Conservation (phyloP, 2,113 vertebrate species). For the Tupaia chinensis region DNA sequence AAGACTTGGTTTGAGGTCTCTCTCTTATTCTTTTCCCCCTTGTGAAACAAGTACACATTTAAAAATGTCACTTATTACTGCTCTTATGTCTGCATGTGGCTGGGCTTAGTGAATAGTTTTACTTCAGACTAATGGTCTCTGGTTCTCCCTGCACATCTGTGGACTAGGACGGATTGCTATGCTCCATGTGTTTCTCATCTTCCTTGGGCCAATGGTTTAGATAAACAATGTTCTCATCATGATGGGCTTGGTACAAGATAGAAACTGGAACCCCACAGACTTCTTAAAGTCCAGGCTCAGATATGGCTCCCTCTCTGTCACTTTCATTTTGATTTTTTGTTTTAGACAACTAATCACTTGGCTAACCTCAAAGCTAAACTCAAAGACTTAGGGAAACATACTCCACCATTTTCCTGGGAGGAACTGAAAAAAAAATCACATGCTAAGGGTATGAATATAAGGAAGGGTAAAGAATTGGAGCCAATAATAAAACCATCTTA, state of each 20-base stretch:
- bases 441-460: background rate
- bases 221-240: background rate
- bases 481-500: background rate
- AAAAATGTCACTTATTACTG: too few relatives aligned
- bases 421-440: background rate
- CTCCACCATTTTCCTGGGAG: background rate
- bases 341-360: background rate
- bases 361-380: background rate
- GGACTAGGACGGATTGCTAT: background rate
- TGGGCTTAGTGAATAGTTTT: background rate
- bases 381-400: background rate
- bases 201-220: background rate
- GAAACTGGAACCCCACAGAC: background rate
- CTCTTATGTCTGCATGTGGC: background rate
- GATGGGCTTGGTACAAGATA: background rate
- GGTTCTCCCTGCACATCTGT: background rate
- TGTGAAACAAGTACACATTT: too few relatives aligned
- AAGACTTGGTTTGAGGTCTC: too few relatives aligned
- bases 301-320: background rate
- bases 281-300: background rate
- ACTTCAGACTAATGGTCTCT: background rate
- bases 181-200: background rate
- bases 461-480: background rate
- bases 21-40: too few relatives aligned
- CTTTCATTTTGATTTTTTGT: background rate